A percentile compares a stretch with the other conserved stretches of the same genome.
Evolutionary conservation across 2,113 vertebrate species (phyloP).

Genomic region (Tetrax tetrax): DNA sequence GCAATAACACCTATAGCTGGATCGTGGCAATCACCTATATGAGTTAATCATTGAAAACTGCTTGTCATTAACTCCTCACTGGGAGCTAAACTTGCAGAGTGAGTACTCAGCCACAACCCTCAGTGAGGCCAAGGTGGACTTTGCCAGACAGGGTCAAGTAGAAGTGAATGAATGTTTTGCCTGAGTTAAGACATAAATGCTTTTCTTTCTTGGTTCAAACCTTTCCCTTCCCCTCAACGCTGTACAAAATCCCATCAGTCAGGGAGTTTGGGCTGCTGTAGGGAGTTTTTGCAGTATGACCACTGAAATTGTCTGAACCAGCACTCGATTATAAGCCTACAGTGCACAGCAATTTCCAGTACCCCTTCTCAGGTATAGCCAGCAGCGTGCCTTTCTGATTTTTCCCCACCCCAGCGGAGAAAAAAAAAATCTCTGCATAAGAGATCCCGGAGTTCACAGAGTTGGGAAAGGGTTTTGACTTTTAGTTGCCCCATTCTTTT

Average conservation of each 20-base stretch:
- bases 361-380: accelerated
- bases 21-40: background rate
- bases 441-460: background rate
- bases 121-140: background rate
- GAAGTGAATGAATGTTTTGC: background rate
- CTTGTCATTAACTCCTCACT: constrained; percentile 6
- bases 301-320: background rate
- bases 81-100: background rate
- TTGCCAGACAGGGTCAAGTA: background rate
- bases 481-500: background rate
- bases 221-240: background rate
- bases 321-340: background rate
- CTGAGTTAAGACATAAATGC: background rate
- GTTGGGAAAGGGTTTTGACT: background rate
- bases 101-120: background rate
- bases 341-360: background rate
- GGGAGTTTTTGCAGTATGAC: background rate
- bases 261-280: background rate
- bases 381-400: background rate
- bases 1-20: constrained; percentile 6
- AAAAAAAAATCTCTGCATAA: background rate
- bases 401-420: background rate
- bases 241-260: background rate
- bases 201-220: background rate
- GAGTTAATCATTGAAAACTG: constrained; percentile 22